Evolutionary conservation across 2,113 vertebrate species (phyloP).

Genomic region (Lagenorhynchus albirostris): DNA sequence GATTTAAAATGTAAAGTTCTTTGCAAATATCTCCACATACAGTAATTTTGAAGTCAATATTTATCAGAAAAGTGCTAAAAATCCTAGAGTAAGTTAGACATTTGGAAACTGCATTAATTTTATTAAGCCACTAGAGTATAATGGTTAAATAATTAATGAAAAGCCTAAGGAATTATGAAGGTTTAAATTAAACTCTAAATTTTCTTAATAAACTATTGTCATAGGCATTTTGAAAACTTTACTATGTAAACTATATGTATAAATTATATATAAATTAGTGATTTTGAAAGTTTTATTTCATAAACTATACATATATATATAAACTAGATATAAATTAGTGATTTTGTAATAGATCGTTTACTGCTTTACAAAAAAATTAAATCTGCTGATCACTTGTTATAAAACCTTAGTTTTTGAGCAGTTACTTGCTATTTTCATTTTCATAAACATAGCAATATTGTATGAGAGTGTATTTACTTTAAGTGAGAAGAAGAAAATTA

Average conservation of each 20-base stretch:
- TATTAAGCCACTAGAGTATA: not conserved
- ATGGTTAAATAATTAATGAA: slow-evolving; percentile 12
- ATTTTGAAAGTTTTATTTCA: not conserved
- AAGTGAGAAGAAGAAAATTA: not conserved
- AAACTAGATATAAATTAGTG: not conserved
- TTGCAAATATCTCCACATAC: not conserved
- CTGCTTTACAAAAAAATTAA: not conserved
- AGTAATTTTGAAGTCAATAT: not conserved
- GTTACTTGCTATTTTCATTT: not conserved
- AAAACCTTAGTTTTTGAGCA: not conserved
- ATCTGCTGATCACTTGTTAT: not conserved
- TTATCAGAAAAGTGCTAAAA: not conserved
- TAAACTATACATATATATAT: not conserved
- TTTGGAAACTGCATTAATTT: not conserved
- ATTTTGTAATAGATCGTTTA: not conserved
- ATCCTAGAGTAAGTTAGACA: not conserved
- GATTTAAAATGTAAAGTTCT: not conserved
- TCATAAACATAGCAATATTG: not conserved
- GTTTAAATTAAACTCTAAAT: not conserved
- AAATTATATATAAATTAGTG: not conserved
- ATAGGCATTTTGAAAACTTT: not conserved
- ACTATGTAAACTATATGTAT: not conserved
- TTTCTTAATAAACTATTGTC: not conserved
- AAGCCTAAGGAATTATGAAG: not conserved
- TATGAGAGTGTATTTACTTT: not conserved